Percentiles rank a stretch among this genome's conserved stretches.
phyloP scores from a whole-genome alignment of 37 sponge, comb jelly and placozoan species.

The Bolinopsis microptera region DNA sequence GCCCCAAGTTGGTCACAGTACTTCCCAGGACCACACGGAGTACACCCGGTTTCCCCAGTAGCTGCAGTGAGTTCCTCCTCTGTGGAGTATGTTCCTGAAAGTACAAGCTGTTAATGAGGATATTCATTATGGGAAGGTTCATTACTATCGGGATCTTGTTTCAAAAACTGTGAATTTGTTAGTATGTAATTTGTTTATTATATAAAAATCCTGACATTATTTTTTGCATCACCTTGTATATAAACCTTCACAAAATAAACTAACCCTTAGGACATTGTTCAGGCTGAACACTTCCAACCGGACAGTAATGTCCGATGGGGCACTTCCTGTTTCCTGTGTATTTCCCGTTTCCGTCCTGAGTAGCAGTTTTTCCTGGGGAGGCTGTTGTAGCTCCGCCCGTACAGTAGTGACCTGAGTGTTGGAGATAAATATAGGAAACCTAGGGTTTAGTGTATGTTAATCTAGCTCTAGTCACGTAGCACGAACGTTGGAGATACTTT shows the following conservation, averaged over 20 bases:
- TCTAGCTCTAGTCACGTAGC: too few species aligned
- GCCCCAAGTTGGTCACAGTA: conserved; percentile 54
- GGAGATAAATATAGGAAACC: too few species aligned
- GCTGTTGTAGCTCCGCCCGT: conserved; percentile 32
- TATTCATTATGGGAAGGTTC: too few species aligned
- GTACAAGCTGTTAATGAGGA: background rate
- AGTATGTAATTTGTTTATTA: too few species aligned
- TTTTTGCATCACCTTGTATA: too few species aligned
- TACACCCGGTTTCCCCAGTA: conserved; percentile 68
- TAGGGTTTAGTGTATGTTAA: too few species aligned
- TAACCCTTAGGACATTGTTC: conserved; percentile 66
- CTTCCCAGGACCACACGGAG: conserved; percentile 23
- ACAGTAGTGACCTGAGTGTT: conserved; percentile 67
- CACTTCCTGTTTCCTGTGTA: conserved; percentile 55
- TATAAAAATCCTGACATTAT: too few species aligned
- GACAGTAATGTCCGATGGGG: conserved; percentile 66
- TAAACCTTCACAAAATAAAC: too few species aligned
- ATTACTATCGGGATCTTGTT: too few species aligned
- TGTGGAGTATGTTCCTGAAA: conserved; percentile 1
- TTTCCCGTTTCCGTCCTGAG: background rate
- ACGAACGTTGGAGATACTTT: too few species aligned
- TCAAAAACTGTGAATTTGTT: too few species aligned
- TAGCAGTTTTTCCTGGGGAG: conserved; percentile 24
- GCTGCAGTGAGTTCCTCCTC: conserved; percentile 71
- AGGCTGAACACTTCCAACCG: conserved; percentile 63